A percentile compares a stretch with the other conserved stretches of the same genome.
These are phyloP conservation scores for Pachypanchax playfairii DNA, from an alignment of 2,113 vertebrate species.

Conservation along the genomic window DNA sequence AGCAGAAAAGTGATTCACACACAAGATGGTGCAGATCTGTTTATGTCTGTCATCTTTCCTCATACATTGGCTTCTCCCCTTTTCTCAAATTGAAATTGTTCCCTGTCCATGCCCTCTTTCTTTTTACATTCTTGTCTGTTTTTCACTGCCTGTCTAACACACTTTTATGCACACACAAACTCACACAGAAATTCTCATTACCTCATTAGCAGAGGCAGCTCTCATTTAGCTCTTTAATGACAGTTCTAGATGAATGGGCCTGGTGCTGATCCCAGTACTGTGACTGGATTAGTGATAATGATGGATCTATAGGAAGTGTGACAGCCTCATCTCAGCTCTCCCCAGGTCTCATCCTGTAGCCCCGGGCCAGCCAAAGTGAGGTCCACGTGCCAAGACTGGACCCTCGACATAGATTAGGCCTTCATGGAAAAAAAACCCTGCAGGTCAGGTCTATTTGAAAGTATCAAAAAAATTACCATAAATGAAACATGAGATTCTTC, in stretches of 20 bases:
- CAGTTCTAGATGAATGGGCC: conserved; percentile 77
- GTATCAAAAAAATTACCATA: background rate
- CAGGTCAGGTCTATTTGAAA: conserved; percentile 21
- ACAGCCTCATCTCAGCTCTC: conserved; percentile 81
- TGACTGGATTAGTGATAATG: conserved; percentile 81
- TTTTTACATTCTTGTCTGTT: conserved; percentile 5
- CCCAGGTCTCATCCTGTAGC: conserved; percentile 77
- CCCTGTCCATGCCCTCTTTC: conserved; percentile 14
- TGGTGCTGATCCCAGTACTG: conserved; percentile 75
- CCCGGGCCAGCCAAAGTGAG: conserved; percentile 58
- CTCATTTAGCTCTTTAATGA: conserved; percentile 80
- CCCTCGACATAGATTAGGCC: conserved; percentile 20
- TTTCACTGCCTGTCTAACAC: conserved; percentile 9
- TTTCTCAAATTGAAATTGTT: conserved; percentile 18
- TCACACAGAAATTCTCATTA: conserved; percentile 72
- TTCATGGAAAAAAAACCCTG: conserved; percentile 19
- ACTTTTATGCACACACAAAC: conserved; percentile 30
- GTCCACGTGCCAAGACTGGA: conserved; percentile 56
- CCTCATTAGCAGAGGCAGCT: conserved; percentile 78
- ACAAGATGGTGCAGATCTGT: conserved; percentile 32
- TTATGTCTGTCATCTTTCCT: conserved; percentile 4
- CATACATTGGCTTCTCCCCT: conserved; percentile 8
- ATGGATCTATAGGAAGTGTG: conserved; percentile 78
- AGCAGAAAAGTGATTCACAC: conserved; percentile 37
- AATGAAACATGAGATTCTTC: background rate